Evolutionary conservation across 2,797 vertebrate species (phyloP), one percentile per base, ranked within the genome.

Genomic region (Silurus aristotelis): DNA sequence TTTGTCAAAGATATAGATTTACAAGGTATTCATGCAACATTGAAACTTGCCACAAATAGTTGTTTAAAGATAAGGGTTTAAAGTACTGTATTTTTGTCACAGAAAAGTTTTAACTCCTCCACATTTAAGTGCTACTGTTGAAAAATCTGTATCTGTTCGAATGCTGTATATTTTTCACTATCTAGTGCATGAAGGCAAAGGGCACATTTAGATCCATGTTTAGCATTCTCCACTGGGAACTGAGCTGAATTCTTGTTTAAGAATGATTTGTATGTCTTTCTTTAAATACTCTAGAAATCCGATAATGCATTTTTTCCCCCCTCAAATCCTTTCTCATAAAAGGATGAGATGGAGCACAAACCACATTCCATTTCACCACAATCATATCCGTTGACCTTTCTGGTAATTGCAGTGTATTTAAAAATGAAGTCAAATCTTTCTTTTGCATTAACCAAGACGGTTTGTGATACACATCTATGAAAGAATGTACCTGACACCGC

Each of bases 171-270:
- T 31, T 58, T 43, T 68, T 58, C 81, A 43, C 72, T 88, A 52
- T 84, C 27, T 56, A 25, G 25, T 67, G 72, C 60, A 84, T 10
- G 80, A 58, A 75, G 68, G 52, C 72, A 60, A 52, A 55, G 46
- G 86, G 80, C 60, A 87, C 88, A 85, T 85, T 87, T 87, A 80
- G 86, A 77, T 71, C 71, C 70, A 17, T 66, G 38, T 86, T 89
- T 83, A 52, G 76, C n/a, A 71, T 85, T 31, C n/a, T 38, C 82
- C 61, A n/a, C 52, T 87, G 86, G 83, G 58, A 91, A 82, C 77
- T 52, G 79, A 71, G n/a, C 71, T 84, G 73, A 83, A 27, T 80
- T 88, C 25, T 22, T 83, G 85, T 84, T 85, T 77, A 77, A 31
- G 83, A 80, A 61, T 73, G 0, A 84, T 86, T 82, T 83, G 46